phyloP scores from a whole-genome alignment of 2,888 invertebrate species.

The Melanotus villosus region DNA sequence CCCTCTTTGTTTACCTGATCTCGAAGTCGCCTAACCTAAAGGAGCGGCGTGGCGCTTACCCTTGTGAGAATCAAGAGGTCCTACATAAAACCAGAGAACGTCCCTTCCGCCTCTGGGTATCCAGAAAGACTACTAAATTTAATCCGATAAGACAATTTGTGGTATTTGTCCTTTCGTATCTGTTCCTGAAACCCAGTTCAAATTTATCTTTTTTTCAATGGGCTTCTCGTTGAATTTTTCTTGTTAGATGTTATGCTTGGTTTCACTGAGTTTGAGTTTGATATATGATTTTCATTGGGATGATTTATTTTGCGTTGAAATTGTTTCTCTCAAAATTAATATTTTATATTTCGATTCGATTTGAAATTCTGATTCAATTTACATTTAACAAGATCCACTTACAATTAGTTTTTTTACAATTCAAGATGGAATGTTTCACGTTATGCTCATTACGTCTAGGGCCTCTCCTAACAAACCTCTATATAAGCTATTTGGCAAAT shows the following conservation, averaged over 20 bases:
- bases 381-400: too few relatives aligned
- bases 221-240: background rate
- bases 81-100: conserved; percentile 9
- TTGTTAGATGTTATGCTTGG: background rate
- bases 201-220: conserved; percentile 18
- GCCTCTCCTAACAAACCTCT: too few relatives aligned
- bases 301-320: conserved; percentile 8
- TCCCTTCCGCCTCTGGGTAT: conserved; percentile 20
- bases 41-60: background rate
- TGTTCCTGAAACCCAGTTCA: conserved; percentile 16
- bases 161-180: conserved; percentile 23
- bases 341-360: too few relatives aligned
- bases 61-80: conserved; percentile 1
- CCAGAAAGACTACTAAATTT: conserved; percentile 28
- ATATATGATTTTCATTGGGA: too few relatives aligned
- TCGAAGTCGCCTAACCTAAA: background rate
- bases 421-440: too few relatives aligned
- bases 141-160: conserved; percentile 29
- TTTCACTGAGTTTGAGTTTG: background rate
- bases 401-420: too few relatives aligned
- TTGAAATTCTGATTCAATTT: too few relatives aligned
- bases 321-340: too few relatives aligned
- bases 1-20: conserved; percentile 14
- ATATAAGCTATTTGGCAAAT: too few relatives aligned
- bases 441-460: too few relatives aligned